These are phyloP conservation scores for Macrosoma leucophasiata DNA, from an alignment of 2,888 invertebrate genomes.

Conservation along the genomic window DNA sequence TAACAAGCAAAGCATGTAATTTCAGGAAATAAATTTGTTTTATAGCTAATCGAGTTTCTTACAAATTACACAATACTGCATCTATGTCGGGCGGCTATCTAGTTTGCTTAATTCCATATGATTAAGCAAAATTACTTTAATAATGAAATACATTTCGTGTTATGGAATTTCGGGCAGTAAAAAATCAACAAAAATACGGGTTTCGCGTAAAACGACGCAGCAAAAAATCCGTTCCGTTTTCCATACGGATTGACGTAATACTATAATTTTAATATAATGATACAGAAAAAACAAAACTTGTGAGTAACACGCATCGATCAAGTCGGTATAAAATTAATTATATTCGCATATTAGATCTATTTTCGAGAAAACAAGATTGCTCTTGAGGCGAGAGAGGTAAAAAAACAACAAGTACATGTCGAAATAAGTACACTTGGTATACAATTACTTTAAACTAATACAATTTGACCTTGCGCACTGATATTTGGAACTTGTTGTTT, in stretches of 20 bases:
- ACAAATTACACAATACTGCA: no score
- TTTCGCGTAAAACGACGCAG: conserved; percentile 55
- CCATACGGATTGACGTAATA: conserved; percentile 63
- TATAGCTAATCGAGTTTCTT: conserved; percentile 34
- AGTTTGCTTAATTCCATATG: conserved; percentile 27
- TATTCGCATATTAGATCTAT: conserved; percentile 71
- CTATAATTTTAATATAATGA: conserved; percentile 70
- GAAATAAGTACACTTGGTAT: conserved; percentile 66
- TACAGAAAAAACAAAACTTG: conserved; percentile 42
- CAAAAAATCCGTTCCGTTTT: conserved; percentile 52
- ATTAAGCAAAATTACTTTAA: conserved; percentile 49
- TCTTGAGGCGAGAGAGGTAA: conserved; percentile 49
- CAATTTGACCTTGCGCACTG: conserved; percentile 49
- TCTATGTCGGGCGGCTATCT: no score
- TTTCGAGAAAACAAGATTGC: conserved; percentile 72
- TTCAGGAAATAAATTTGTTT: conserved; percentile 30
- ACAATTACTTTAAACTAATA: conserved; percentile 70
- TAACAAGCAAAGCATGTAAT: no score
- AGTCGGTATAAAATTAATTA: conserved; percentile 68
- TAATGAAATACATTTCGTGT: conserved; percentile 42
- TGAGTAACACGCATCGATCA: conserved; percentile 70
- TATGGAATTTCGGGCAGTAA: conserved; percentile 35
- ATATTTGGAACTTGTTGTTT: conserved; percentile 14
- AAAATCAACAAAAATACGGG: conserved; percentile 48
- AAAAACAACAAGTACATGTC: conserved; percentile 60